phyloP scores from a whole-genome alignment of 2,797 vertebrate species.

The Xerus rutilus region DNA sequence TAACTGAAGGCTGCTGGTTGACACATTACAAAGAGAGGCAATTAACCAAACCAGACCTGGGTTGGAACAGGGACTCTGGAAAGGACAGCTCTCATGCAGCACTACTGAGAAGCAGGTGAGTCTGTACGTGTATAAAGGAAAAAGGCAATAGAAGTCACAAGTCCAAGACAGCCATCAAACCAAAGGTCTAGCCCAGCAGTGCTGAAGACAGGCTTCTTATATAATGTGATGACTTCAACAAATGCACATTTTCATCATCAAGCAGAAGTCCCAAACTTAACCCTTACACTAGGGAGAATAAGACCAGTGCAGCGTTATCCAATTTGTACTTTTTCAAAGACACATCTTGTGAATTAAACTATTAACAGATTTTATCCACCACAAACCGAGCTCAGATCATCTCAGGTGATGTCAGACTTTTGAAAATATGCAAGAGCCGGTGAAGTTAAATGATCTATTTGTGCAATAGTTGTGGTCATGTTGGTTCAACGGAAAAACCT shows the following conservation, averaged over 20 bases:
- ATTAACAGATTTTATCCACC: neutral
- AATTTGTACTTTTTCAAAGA: neutral
- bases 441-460: neutral
- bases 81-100: neutral
- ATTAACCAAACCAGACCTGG: neutral
- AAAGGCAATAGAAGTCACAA: neutral
- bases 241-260: neutral
- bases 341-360: neutral
- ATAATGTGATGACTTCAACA: neutral
- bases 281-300: neutral
- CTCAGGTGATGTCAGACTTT: conserved; percentile 5
- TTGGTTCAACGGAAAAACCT: neutral
- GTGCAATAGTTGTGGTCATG: neutral
- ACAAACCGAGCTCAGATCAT: neutral
- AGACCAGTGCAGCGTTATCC: neutral
- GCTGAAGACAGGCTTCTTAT: neutral
- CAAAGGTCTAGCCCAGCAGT: too few relatives aligned
- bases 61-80: neutral
- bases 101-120: neutral
- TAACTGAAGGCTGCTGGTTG: neutral
- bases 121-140: neutral
- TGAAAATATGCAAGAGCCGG: neutral
- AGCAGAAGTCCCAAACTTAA: neutral
- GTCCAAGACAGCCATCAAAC: neutral
- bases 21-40: neutral